A percentile compares a stretch with the other conserved stretches of the same genome.
Conservation (phyloP, 2,113 vertebrate species). For the Gymnobelideus leadbeateri region DNA sequence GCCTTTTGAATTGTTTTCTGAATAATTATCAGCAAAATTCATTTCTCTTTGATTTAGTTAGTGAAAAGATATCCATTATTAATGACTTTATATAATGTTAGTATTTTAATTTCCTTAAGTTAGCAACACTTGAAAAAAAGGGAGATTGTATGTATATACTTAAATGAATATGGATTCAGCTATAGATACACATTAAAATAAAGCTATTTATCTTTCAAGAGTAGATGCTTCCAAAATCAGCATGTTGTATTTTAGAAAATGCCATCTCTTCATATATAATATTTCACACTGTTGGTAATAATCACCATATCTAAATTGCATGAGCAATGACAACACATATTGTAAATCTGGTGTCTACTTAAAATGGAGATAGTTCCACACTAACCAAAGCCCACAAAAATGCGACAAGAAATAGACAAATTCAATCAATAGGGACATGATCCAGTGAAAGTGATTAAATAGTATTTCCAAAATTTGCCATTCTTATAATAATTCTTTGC, state of each 20-base stretch:
- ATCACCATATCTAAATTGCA: slow-evolving; percentile 40
- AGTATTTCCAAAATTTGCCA: slow-evolving; percentile 28
- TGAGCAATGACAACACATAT: slow-evolving; percentile 51
- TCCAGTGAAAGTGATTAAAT: slow-evolving; percentile 22
- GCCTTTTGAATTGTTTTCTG: slow-evolving; percentile 61
- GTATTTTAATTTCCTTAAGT: slow-evolving; percentile 73
- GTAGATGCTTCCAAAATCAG: slow-evolving; percentile 41
- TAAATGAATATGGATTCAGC: slow-evolving; percentile 14
- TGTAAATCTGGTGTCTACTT: not conserved
- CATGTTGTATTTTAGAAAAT: slow-evolving; percentile 54
- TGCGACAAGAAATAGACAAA: not conserved
- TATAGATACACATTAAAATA: slow-evolving; percentile 43
- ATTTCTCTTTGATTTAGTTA: slow-evolving; percentile 64
- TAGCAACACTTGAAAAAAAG: slow-evolving; percentile 60
- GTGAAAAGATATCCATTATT: slow-evolving; percentile 71
- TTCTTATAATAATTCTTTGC: slow-evolving; percentile 31
- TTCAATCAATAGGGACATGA: slow-evolving; percentile 9
- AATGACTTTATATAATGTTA: slow-evolving; percentile 70
- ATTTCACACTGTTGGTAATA: slow-evolving; percentile 43
- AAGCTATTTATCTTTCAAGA: slow-evolving; percentile 29
- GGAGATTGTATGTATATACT: slow-evolving; percentile 56
- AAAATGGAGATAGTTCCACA: not conserved
- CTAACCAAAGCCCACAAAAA: not conserved
- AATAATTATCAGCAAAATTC: slow-evolving; percentile 66
- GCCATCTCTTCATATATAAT: not conserved